Percentiles rank a stretch among this genome's conserved stretches.
phyloP scores from a whole-genome alignment of 1,140 invertebrate genomes.

The Carposina sasakii region DNA sequence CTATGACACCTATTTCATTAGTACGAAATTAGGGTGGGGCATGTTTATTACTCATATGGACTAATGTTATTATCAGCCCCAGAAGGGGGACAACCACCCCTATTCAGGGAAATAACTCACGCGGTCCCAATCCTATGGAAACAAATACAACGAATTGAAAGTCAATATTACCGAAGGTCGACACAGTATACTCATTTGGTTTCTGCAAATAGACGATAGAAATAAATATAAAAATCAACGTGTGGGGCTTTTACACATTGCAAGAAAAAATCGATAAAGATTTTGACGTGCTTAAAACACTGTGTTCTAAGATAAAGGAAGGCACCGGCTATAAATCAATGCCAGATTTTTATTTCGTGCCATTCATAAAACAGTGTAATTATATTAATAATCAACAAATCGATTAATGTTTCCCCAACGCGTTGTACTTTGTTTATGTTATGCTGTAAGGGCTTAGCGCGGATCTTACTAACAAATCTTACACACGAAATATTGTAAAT shows the following conservation, averaged over 20 bases:
- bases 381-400: constrained; percentile 47
- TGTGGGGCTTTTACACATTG: too few relatives aligned
- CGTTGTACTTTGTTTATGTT: constrained; percentile 49
- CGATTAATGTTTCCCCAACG: constrained; percentile 43
- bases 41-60: constrained; percentile 38
- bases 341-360: constrained; percentile 28
- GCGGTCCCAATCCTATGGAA: constrained; percentile 19
- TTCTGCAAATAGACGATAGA: too few relatives aligned
- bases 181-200: too few relatives aligned
- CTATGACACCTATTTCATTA: too few relatives aligned
- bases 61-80: constrained; percentile 23
- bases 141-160: constrained; percentile 25
- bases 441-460: constrained; percentile 30
- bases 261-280: too few relatives aligned
- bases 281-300: too few relatives aligned
- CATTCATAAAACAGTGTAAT: constrained; percentile 57
- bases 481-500: constrained; percentile 46
- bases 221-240: too few relatives aligned
- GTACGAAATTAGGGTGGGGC: constrained; percentile 27
- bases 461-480: constrained; percentile 33
- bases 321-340: too few relatives aligned
- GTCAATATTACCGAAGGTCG: too few relatives aligned
- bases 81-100: constrained; percentile 35
- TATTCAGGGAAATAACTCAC: constrained; percentile 40
- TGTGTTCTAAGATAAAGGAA: too few relatives aligned